Percentiles rank a stretch among this genome's conserved stretches.
Conservation (phyloP, 1,140 invertebrate genomes). For the Caenorhabditis tropicalis region DNA sequence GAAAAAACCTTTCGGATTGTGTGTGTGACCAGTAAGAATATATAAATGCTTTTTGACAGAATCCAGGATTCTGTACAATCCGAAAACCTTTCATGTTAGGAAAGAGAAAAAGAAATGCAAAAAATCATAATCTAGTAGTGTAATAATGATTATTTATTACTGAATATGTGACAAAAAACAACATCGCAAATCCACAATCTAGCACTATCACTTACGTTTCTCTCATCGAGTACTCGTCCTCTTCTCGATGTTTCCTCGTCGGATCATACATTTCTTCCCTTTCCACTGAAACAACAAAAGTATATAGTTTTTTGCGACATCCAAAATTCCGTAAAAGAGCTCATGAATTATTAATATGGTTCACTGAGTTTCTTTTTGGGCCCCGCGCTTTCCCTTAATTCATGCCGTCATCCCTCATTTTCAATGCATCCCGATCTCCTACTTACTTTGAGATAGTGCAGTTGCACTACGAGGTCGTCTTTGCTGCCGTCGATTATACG, state of each 20-base stretch:
- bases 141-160: no score
- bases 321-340: background rate
- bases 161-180: no score
- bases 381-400: slow-evolving; percentile 22
- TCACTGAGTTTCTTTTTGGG: background rate
- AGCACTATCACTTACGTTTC: background rate
- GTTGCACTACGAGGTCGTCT: slow-evolving; percentile 58
- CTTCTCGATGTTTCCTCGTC: background rate
- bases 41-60: no score
- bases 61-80: no score
- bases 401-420: background rate
- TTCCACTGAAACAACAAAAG: slow-evolving; percentile 11
- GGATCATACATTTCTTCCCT: slow-evolving; percentile 28
- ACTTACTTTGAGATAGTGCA: slow-evolving; percentile 55
- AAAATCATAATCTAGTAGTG: background rate
- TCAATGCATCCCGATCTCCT: background rate
- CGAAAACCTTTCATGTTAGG: no score
- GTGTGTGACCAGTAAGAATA: no score
- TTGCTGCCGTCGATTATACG: slow-evolving; percentile 43
- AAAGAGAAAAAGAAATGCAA: no score
- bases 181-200: no score
- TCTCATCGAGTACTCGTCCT: slow-evolving; percentile 21
- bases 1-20: no score
- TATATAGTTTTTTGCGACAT: background rate
- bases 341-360: slow-evolving; percentile 1